A percentile compares a stretch with the other conserved stretches of the same genome.
phyloP scores from a whole-genome alignment of 2,888 invertebrate genomes.

The Drosophila quinaria region DNA sequence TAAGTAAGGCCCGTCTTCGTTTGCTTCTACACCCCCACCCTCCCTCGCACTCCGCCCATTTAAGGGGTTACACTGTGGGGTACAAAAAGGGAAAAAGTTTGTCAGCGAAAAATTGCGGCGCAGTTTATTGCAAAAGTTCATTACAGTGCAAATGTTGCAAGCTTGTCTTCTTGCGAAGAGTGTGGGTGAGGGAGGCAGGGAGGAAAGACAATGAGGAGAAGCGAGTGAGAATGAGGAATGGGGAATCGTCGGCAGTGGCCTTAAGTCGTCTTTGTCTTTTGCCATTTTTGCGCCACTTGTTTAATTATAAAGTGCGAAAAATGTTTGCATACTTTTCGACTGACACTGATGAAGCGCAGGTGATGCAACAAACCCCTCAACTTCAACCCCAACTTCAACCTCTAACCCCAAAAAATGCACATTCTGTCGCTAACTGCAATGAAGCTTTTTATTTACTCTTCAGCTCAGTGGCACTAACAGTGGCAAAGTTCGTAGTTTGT shows the following conservation, averaged over 20 bases:
- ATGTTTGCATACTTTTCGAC: constrained; percentile 78
- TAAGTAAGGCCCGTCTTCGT: constrained; percentile 42
- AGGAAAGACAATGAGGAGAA: too few species aligned
- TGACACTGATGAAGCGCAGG: constrained; percentile 79
- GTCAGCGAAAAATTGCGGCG: constrained; percentile 80
- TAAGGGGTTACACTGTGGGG: not conserved
- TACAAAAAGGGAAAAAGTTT: constrained; percentile 62
- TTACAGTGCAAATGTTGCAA: constrained; percentile 79
- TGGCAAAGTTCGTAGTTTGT: constrained; percentile 72
- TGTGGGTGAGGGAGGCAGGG: not conserved
- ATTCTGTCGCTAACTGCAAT: constrained; percentile 31
- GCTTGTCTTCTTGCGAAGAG: constrained; percentile 44
- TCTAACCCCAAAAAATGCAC: constrained; percentile 14
- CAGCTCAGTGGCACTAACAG: constrained; percentile 35
- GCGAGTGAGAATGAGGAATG: not conserved
- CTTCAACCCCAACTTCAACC: not conserved
- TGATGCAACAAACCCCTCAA: constrained; percentile 56
- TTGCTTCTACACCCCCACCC: not conserved
- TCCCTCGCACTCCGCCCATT: not conserved
- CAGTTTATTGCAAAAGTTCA: constrained; percentile 81
- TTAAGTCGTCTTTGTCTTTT: constrained; percentile 66
- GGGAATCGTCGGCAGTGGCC: constrained; percentile 23
- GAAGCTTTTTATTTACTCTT: constrained; percentile 59
- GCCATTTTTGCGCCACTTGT: constrained; percentile 64
- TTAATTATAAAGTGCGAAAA: constrained; percentile 82